These are phyloP conservation scores for Pseudonaja textilis DNA, from an alignment of 2,113 vertebrate species.

Conservation along the genomic window DNA sequence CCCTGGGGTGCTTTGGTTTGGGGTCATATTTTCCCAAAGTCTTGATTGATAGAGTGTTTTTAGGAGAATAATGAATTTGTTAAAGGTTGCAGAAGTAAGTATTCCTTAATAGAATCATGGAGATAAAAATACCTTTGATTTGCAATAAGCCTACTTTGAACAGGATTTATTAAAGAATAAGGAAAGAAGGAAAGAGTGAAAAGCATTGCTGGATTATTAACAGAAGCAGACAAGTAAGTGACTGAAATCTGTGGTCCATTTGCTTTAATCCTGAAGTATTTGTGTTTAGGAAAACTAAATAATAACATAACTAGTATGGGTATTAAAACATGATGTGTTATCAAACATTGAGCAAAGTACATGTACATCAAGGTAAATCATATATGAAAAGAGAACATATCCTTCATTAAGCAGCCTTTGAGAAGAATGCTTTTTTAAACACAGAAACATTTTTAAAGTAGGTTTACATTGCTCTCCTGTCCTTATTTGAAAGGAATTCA, in stretches of 20 bases:
- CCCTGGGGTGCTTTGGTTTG: not conserved
- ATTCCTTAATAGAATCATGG: not conserved
- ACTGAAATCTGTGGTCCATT: not conserved
- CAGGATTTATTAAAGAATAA: conserved; percentile 31
- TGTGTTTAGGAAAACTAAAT: not conserved
- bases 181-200: not conserved
- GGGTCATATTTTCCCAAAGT: not conserved
- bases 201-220: not conserved
- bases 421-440: not conserved
- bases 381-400: not conserved
- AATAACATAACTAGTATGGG: not conserved
- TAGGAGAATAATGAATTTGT: not conserved
- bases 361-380: not conserved
- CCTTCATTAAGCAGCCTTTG: not conserved
- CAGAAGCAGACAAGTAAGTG: not conserved
- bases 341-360: not conserved
- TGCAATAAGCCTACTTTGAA: not conserved
- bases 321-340: not conserved
- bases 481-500: not conserved
- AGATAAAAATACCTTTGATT: not conserved
- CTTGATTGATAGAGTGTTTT: not conserved
- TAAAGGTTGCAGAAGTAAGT: not conserved
- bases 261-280: not conserved
- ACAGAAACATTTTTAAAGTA: not conserved
- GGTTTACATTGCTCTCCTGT: not conserved